Base-by-base conservation (phyloP, 2,797 vertebrate species). In the Kryptopterus vitreolus region DNA sequence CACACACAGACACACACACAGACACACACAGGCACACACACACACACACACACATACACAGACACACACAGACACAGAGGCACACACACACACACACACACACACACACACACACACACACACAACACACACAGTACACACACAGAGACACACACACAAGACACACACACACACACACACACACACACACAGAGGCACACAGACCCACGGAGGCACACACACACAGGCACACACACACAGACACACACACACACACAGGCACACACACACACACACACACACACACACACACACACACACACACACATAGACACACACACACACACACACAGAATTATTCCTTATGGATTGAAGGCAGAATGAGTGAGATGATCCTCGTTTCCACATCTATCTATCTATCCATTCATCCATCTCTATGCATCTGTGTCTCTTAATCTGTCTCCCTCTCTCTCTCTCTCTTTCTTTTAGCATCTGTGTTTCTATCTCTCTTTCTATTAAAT, bases 251-350 rank as follows among this genome's bases (percentile, higher is more conserved):
- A n/a, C n/a, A n/a, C n/a, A n/a, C n/a, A n/a, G n/a, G n/a, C n/a
- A n/a, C n/a, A n/a, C n/a, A n/a, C n/a, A n/a, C n/a, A n/a, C n/a
- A n/a, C n/a, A n/a, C n/a, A n/a, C n/a, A n/a, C 3, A 61, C 50
- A 52, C 50, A 52, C 50, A 52, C 10, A 6, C 38, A 43, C 63
- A 43, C 35, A 24, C 4, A 43, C 22, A 66, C 38, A 48, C 57
- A 29, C 16, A 48, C 57, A 62, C 24, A 76, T 57, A 76, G 8
- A 61, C 9, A 75, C 35, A 61, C 43, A 76, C 38, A 76, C 16
- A 62, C 38, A 48, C 57, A 76, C 38, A 63, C 24, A 61, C 24
- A 46, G 2, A 58, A 73, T 57, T 73, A 58, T 38, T 57, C 11
- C 31, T 57, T 12, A 72, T 72, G 50, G 29, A 11, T 29, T 31